phyloP scores from a whole-genome alignment of 2,888 invertebrate genomes.

The Clistopyga incitator region DNA sequence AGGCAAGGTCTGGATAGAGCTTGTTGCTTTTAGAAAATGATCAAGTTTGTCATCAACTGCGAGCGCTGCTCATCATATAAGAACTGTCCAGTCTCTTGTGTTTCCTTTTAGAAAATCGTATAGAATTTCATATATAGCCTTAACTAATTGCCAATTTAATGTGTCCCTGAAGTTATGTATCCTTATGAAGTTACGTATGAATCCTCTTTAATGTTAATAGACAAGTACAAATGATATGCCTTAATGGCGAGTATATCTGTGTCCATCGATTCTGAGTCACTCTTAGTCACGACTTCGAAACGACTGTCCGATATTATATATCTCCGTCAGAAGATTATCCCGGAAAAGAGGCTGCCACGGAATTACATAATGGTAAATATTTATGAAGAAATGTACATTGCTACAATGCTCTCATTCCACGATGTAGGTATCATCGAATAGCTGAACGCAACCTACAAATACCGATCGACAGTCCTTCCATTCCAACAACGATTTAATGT shows the following conservation, averaged over 20 bases:
- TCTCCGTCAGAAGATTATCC: constrained; percentile 32
- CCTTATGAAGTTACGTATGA: not conserved
- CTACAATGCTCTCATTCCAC: not conserved
- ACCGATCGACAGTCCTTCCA: not conserved
- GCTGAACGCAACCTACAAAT: not conserved
- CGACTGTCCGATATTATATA: constrained; percentile 9
- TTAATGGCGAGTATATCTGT: not conserved
- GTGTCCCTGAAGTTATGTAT: not conserved
- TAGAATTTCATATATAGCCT: not conserved
- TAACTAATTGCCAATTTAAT: not conserved
- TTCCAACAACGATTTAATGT: not conserved
- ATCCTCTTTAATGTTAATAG: constrained; percentile 3
- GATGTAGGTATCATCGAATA: not conserved
- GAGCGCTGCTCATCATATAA: too few species aligned
- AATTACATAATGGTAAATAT: constrained; percentile 45
- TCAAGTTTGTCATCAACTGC: too few species aligned
- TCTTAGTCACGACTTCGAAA: constrained; percentile 13
- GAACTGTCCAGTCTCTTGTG: too few species aligned
- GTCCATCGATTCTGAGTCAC: constrained; percentile 43
- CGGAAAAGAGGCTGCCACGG: constrained; percentile 21
- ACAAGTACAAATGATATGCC: constrained; percentile 9
- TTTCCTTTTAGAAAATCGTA: too few species aligned
- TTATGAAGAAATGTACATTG: constrained; percentile 14
- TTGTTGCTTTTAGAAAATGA: too few species aligned
- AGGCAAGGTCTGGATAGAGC: too few species aligned